Conservation (phyloP, 2,888 invertebrate species). For the Leptothorax acervorum region DNA sequence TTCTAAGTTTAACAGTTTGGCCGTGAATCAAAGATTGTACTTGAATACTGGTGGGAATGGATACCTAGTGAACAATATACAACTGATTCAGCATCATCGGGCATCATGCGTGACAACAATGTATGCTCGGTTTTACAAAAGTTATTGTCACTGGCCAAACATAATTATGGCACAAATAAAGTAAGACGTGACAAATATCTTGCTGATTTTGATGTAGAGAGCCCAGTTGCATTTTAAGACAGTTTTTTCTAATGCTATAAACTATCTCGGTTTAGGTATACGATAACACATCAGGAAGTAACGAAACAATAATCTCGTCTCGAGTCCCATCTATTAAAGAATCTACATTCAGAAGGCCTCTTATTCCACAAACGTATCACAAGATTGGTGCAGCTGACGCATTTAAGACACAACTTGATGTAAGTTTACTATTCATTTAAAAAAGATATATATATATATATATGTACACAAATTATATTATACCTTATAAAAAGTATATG, state of each 20-base stretch:
- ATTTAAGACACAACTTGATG: constrained; percentile 86
- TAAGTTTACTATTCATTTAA: constrained; percentile 73
- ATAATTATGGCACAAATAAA: constrained; percentile 84
- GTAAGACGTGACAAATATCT: constrained; percentile 73
- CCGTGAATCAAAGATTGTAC: constrained; percentile 90
- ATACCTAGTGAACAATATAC: constrained; percentile 75
- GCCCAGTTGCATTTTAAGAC: background rate
- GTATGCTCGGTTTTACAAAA: constrained; percentile 83
- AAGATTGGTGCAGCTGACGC: constrained; percentile 83
- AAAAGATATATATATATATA: too few relatives aligned
- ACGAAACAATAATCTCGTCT: constrained; percentile 84
- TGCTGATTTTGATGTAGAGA: background rate
- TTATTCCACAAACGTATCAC: constrained; percentile 83
- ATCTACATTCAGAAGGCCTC: constrained; percentile 83
- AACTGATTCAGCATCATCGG: constrained; percentile 58
- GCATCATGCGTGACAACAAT: constrained; percentile 75
- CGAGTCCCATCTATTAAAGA: constrained; percentile 82
- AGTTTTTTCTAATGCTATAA: constrained; percentile 8
- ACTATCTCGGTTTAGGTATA: constrained; percentile 75
- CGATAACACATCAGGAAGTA: constrained; percentile 82
- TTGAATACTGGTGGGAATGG: constrained; percentile 94
- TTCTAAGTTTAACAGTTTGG: constrained; percentile 88
- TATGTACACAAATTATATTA: background rate
- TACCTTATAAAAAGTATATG: background rate
- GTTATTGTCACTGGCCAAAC: constrained; percentile 85